Evolutionary conservation across 2,888 invertebrate genomes (phyloP), one percentile per base, ranked within the genome.

Genomic region (Rotaria macrura): DNA sequence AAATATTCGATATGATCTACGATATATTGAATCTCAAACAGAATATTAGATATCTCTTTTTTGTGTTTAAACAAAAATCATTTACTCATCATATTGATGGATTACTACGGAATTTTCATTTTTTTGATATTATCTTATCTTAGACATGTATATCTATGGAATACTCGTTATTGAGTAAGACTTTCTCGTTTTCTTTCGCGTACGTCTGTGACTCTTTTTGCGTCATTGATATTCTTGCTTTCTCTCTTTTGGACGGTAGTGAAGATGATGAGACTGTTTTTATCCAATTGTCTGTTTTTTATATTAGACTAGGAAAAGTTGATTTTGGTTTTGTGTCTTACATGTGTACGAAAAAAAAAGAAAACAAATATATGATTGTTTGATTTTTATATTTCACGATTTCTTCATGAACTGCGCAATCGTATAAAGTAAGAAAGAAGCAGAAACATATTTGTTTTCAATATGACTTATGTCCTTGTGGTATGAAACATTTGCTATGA

Each of bases 221-320:
- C 65, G 65, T 65, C 34, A 65, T 65, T 52, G 23, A 52, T 52
- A 52, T 52, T 20, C 49, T 52, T 20, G 14, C 17, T 52, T 17
- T 65, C 17, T 65, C 65, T 34, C 34, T 34, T 65, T 65, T 17
- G 34, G 65, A 65, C 34, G 65, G 65, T 65, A 65, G 65, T 65
- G 65, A 65, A 65, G 34, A 65, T 65, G 34, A 65, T 65, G 65
- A 65, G 65, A 65, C 65, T 65, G 65, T 34, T 65, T 65, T 65
- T 65, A 65, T 65, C 34, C 14, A 65, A 65, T 65, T 65, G 65
- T 65, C 17, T 65, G 65, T 65, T 65, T 65, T 65, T 65, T 65
- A 65, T 65, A 65, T 5, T 65, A 65, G 65, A 65, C 65, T 65
- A 65, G 65, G 34, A 14, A 65, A 65, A 38, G 14, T 65, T 29